These are phyloP conservation scores for Hanleya hanleyi DNA, from an alignment of 2,888 invertebrate genomes.

Conservation along the genomic window DNA sequence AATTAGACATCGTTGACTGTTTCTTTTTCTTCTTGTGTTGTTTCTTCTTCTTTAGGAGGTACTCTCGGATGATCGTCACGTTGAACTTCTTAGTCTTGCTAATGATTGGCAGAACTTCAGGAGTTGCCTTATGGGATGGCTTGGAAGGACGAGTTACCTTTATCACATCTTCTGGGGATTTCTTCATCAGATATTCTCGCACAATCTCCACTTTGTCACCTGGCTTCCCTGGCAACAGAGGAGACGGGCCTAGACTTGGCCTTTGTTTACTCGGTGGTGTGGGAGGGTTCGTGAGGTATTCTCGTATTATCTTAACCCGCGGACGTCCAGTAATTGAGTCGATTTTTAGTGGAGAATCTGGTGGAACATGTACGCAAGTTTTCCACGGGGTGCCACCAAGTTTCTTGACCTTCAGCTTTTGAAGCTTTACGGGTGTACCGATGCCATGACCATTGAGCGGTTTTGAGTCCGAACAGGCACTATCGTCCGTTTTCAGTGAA, in stretches of 20 bases:
- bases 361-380: not conserved
- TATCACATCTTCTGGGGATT: not conserved
- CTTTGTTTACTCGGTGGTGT: not conserved
- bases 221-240: not conserved
- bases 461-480: no score
- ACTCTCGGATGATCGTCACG: not conserved
- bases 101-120: no score
- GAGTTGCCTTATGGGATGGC: not conserved
- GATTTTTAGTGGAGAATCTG: not conserved
- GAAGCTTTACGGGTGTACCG: no score
- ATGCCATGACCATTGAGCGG: no score
- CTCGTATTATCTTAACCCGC: not conserved
- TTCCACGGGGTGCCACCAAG: not conserved
- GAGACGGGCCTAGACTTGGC: not conserved
- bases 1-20: not conserved
- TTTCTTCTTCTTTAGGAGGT: not conserved
- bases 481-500: no score
- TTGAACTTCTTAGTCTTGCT: not conserved
- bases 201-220: constrained; percentile 3
- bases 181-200: not conserved
- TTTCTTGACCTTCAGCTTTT: not conserved
- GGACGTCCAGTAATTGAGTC: not conserved
- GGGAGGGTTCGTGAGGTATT: not conserved
- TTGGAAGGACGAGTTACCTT: not conserved
- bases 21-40: not conserved